Percentiles rank a stretch among this genome's conserved stretches.
phyloP scores from a whole-genome alignment of 2,113 vertebrate genomes.

The Polypterus senegalus region DNA sequence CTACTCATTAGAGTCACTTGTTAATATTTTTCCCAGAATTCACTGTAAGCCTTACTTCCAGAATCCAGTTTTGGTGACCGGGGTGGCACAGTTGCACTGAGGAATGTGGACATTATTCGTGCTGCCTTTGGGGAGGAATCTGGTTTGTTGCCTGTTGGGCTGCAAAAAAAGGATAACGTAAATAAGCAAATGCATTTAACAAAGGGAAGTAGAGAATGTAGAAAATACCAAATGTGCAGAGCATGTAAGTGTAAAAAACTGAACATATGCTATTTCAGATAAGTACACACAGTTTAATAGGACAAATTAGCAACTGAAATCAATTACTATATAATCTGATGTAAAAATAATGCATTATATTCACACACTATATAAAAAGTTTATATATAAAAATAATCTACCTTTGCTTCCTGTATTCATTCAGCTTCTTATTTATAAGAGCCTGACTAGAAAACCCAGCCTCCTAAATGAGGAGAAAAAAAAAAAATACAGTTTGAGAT shows the following conservation, averaged over 20 bases:
- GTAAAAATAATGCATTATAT: too few species aligned
- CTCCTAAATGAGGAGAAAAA: conserved; percentile 56
- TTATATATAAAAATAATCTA: conserved; percentile 18
- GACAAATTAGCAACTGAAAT: too few species aligned
- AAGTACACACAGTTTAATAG: too few species aligned
- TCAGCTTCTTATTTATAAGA: conserved; percentile 93
- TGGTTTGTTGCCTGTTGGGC: conserved; percentile 71
- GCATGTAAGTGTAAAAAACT: too few species aligned
- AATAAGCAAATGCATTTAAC: too few species aligned
- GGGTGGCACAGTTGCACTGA: conserved; percentile 40
- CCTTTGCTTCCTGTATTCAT: conserved; percentile 83
- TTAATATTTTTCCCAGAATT: too few species aligned
- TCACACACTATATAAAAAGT: background rate
- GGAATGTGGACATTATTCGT: conserved; percentile 73
- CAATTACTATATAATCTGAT: too few species aligned
- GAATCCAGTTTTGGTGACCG: conserved; percentile 66
- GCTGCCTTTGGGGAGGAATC: conserved; percentile 81
- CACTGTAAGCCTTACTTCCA: conserved; percentile 56
- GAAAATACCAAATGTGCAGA: too few species aligned
- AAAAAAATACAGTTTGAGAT: conserved; percentile 14
- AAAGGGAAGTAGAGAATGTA: background rate
- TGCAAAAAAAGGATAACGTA: conserved; percentile 27
- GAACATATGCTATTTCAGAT: too few species aligned
- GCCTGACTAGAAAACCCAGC: conserved; percentile 83
- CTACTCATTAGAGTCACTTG: too few species aligned